Conservation (phyloP, 2,113 vertebrate species). For the Excalfactoria chinensis region DNA sequence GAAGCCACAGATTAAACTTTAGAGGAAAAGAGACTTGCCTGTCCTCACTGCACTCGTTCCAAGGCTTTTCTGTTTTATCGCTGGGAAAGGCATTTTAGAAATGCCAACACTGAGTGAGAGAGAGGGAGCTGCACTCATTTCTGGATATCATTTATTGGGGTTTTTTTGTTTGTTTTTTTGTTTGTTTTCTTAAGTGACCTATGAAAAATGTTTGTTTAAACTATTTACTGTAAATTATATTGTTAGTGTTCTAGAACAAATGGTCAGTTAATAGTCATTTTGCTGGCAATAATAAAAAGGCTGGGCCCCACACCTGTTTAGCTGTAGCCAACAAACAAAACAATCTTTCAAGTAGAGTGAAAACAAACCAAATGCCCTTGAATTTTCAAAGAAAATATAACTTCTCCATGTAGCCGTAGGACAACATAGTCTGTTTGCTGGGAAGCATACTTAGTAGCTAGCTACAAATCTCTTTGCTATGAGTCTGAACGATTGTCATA, state of each 20-base stretch:
- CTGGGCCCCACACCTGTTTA: slow-evolving; percentile 41
- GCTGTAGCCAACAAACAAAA: slow-evolving; percentile 45
- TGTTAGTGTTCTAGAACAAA: slow-evolving; percentile 43
- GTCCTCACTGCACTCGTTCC: slow-evolving; percentile 9
- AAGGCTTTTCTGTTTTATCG: slow-evolving; percentile 55
- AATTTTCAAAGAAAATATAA: slow-evolving; percentile 78
- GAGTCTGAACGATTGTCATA: slow-evolving; percentile 83
- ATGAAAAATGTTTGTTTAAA: slow-evolving; percentile 44
- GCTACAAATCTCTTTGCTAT: slow-evolving; percentile 84
- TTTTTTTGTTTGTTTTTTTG: not conserved
- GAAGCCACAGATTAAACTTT: slow-evolving; percentile 15
- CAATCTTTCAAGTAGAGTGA: slow-evolving; percentile 66
- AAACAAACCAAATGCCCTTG: slow-evolving; percentile 79
- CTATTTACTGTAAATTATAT: slow-evolving; percentile 19
- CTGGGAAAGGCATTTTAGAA: slow-evolving; percentile 53
- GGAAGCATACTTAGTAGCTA: slow-evolving; percentile 80
- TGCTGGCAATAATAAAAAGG: slow-evolving; percentile 39
- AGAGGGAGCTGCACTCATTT: slow-evolving; percentile 13
- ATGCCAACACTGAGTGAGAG: not conserved
- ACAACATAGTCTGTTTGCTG: slow-evolving; percentile 86
- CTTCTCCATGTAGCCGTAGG: slow-evolving; percentile 83
- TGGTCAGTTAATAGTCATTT: slow-evolving; percentile 40
- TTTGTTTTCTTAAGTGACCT: not conserved
- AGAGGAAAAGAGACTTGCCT: not conserved
- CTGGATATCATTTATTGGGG: slow-evolving; percentile 1